Percentiles rank a stretch among this genome's conserved stretches.
Conservation (phyloP, 2,888 invertebrate species). For the Rugalucina vietnamica region DNA sequence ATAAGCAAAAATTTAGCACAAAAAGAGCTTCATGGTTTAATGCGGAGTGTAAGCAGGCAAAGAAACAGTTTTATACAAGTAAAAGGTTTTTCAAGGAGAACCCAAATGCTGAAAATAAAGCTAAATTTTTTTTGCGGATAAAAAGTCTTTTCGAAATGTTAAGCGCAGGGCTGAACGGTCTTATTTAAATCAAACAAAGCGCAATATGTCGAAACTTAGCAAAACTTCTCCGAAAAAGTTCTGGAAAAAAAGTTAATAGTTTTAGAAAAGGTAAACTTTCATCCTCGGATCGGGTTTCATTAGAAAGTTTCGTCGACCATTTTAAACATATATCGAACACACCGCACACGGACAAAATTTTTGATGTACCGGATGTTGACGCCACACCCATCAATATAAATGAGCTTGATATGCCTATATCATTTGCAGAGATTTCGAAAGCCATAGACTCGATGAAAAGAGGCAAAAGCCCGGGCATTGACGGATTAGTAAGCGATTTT, state of each 20-base stretch:
- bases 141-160: not conserved
- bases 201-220: not conserved
- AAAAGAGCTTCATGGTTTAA: not conserved
- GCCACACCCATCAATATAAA: not conserved
- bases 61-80: not conserved
- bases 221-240: not conserved
- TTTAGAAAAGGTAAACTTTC: not conserved
- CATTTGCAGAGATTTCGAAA: slow-evolving; percentile 20
- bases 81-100: not conserved
- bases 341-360: not conserved
- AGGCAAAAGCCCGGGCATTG: slow-evolving; percentile 29
- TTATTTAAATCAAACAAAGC: not conserved
- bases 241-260: not conserved
- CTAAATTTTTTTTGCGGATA: not conserved
- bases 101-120: not conserved
- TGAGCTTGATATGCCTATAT: slow-evolving; percentile 9
- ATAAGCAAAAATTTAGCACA: not conserved
- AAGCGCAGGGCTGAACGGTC: not conserved
- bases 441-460: too few species aligned
- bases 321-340: not conserved
- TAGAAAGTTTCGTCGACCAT: not conserved
- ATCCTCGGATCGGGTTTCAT: not conserved
- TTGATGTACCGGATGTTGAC: not conserved
- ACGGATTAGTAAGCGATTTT: slow-evolving; percentile 32
- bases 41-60: not conserved